Evolutionary conservation across 2,797 vertebrate genomes (phyloP), one percentile per base, ranked within the genome.

Genomic region (Taenioides sp.): DNA sequence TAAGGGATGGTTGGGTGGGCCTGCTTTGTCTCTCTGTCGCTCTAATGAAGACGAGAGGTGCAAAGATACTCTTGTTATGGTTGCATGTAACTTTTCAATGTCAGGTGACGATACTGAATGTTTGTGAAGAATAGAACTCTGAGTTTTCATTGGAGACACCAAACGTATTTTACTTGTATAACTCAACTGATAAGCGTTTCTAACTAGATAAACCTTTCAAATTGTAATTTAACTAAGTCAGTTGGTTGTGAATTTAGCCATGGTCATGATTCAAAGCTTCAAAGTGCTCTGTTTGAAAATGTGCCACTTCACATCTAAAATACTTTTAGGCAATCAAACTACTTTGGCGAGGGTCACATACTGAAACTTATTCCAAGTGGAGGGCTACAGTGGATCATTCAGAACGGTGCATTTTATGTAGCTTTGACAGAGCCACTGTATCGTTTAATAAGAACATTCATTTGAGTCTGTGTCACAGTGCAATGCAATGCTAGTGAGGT

Each of bases 1-100:
- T 89, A 84, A 80, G 80, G 77, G 67, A 86, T 80, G 76, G 80
- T 77, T 79, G 85, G 76, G 76, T 65, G 40, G 67, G 22, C 50
- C 43, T 61, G 52, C 66, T 76, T 76, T 72, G 68, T 70, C 31
- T 1, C 23, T 37, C 43, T 65, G 64, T 65, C 64, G 23, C 22
- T 50, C 23, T 27, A 27, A 49, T 65, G 43, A 65, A 37, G 64
- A 65, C 43, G 64, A 50, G 40, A 65, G 23, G 40, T 49, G 63
- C 43, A 65, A 65, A 65, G 64, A 65, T 65, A 65, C 25, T 65
- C 22, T 49, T 65, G 22, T 65, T 65, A 65, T 27, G 23, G 64
- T 20, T 18, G 17, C 40, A 27, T 18, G 22, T 25, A 47, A 65
- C 37, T 65, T 40, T 40, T 43, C 34, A 43, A 40, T 43, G 61